A percentile compares a stretch with the other conserved stretches of the same genome.
These are phyloP conservation scores for Elgonia sp. DNA, from an alignment of 2,888 invertebrate species.

Conservation along the genomic window DNA sequence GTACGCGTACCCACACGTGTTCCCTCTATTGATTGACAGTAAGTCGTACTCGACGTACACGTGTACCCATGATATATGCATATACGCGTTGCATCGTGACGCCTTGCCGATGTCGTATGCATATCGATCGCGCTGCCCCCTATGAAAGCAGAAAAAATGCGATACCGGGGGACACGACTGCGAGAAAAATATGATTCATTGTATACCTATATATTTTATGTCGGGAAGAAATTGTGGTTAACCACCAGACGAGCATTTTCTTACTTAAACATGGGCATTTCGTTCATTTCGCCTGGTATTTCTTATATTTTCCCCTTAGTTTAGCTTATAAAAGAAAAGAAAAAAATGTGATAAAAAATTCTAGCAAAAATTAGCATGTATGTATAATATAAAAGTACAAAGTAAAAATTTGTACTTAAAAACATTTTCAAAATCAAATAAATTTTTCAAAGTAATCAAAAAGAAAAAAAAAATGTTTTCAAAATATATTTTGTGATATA, in stretches of 20 bases:
- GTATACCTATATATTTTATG: slow-evolving; percentile 44
- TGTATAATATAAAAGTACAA: no score
- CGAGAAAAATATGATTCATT: slow-evolving; percentile 37
- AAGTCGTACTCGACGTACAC: slow-evolving; percentile 68
- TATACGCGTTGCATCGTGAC: slow-evolving; percentile 69
- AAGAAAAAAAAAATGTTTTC: no score
- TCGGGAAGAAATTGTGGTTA: slow-evolving; percentile 36
- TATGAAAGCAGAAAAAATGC: slow-evolving; percentile 9
- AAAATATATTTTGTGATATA: no score
- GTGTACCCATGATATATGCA: slow-evolving; percentile 65
- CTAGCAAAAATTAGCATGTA: no score
- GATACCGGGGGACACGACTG: slow-evolving; percentile 14
- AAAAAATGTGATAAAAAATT: no score
- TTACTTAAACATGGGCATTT: neutral
- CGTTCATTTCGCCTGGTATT: no score
- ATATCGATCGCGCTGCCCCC: slow-evolving; percentile 69
- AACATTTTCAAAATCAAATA: no score
- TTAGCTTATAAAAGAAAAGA: no score
- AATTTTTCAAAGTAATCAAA: no score
- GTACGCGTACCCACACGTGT: slow-evolving; percentile 73
- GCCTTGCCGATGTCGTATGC: slow-evolving; percentile 66
- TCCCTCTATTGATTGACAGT: slow-evolving; percentile 73
- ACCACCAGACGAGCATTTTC: slow-evolving; percentile 3
- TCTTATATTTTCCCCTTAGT: no score
- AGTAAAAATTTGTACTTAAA: no score